These are phyloP conservation scores for Tachystola acroxantha DNA, from an alignment of 2,888 invertebrate species.

Conservation along the genomic window DNA sequence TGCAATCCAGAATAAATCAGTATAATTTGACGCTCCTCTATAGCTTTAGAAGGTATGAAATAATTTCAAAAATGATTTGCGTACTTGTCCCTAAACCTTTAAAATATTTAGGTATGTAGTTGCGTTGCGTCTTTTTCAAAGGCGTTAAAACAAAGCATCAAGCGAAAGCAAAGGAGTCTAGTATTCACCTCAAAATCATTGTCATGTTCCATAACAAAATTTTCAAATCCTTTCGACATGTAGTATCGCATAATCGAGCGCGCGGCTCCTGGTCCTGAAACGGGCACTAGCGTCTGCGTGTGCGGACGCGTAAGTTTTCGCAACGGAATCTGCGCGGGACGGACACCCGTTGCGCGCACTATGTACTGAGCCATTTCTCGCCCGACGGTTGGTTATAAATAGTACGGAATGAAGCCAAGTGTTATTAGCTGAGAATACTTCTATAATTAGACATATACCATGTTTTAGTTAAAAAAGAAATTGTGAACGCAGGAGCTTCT, in stretches of 20 bases:
- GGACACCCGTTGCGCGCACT: constrained; percentile 37
- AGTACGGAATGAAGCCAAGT: constrained; percentile 57
- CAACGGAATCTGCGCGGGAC: constrained; percentile 29
- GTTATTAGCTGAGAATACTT: constrained; percentile 34
- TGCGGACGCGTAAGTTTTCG: constrained; percentile 23
- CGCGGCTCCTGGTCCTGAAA: constrained; percentile 13
- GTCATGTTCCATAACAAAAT: constrained; percentile 64
- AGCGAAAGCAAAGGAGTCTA: no score
- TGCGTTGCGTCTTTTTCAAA: no score
- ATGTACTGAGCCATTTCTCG: constrained; percentile 54
- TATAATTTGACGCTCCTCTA: no score
- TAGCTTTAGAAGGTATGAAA: no score
- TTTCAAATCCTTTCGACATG: constrained; percentile 48
- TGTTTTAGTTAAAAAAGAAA: no score
- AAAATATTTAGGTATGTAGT: no score
- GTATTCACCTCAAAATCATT: constrained; percentile 63
- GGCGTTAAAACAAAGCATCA: not conserved
- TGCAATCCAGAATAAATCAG: no score
- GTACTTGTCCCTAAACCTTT: no score
- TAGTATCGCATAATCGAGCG: constrained; percentile 44
- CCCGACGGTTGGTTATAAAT: constrained; percentile 61
- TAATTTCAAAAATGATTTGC: no score
- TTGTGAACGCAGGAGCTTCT: no score
- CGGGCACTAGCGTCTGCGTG: constrained; percentile 20
- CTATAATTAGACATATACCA: constrained; percentile 35